These are phyloP conservation scores for Leucoraja erinaceus DNA, from an alignment of 2,113 vertebrate species.

Conservation along the genomic window DNA sequence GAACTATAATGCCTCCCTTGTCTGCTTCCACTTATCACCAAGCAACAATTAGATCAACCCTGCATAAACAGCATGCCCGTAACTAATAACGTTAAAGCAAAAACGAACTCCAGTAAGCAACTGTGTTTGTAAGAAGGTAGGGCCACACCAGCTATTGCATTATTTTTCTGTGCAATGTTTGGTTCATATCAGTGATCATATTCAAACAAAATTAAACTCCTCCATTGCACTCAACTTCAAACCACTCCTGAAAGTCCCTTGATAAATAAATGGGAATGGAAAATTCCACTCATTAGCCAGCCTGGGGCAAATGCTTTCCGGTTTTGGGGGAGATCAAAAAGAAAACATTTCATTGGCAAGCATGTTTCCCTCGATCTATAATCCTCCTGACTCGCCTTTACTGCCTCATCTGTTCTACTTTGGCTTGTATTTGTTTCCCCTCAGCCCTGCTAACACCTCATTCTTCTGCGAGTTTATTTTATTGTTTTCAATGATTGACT, in stretches of 20 bases:
- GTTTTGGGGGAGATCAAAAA: slow-evolving; percentile 20
- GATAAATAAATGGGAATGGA: not conserved
- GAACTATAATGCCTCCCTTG: too few relatives aligned
- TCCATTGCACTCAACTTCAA: not conserved
- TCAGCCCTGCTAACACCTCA: not conserved
- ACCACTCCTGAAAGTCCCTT: not conserved
- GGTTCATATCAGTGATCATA: not conserved
- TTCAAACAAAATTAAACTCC: not conserved
- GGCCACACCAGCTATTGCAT: not conserved
- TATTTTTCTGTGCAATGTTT: slow-evolving; percentile 9
- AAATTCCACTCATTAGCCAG: slow-evolving; percentile 1
- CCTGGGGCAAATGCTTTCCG: slow-evolving; percentile 6
- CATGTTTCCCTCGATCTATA: not conserved
- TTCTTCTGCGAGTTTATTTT: not conserved
- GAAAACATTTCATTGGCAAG: not conserved
- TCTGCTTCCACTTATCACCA: too few relatives aligned
- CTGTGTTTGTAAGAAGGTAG: not conserved
- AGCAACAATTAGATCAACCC: not conserved
- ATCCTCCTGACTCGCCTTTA: not conserved
- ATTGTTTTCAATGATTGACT: not conserved
- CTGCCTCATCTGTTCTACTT: not conserved
- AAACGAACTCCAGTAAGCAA: not conserved
- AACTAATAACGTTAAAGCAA: not conserved
- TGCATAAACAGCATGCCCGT: not conserved
- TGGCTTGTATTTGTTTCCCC: not conserved